Evolutionary conservation across 2,797 vertebrate genomes (phyloP).

Genomic region (Leuciscus waleckii): DNA sequence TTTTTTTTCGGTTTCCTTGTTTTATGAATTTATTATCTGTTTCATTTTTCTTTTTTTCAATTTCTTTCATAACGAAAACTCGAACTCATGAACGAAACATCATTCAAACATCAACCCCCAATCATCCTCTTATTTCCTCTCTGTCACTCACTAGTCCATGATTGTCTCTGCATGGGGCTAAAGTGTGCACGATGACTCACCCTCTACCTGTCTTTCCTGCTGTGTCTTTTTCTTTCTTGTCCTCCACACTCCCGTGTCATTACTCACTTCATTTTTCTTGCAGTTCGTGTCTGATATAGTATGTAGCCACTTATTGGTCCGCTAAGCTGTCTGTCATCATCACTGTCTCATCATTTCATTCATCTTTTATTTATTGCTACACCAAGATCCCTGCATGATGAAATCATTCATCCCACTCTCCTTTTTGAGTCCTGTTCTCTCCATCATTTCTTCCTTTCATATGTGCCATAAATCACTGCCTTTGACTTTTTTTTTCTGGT

Average conservation of each 20-base stretch:
- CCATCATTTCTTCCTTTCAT: slow-evolving; percentile 13
- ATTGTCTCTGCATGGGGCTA: slow-evolving; percentile 41
- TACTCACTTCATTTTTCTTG: neutral
- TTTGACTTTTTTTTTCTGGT: slow-evolving; percentile 18
- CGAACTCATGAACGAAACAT: neutral
- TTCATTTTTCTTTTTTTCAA: neutral
- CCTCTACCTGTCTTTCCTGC: slow-evolving; percentile 40
- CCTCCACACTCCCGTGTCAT: neutral
- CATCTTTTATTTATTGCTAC: slow-evolving; percentile 38
- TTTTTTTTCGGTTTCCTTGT: neutral
- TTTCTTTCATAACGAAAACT: neutral
- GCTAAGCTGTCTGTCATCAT: slow-evolving; percentile 6
- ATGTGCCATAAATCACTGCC: slow-evolving; percentile 37
- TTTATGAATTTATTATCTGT: neutral
- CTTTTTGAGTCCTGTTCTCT: neutral
- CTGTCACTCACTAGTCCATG: slow-evolving; percentile 9
- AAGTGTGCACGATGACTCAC: slow-evolving; percentile 31
- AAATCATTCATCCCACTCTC: slow-evolving; percentile 11
- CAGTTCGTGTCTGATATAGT: slow-evolving; percentile 7
- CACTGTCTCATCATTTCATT: slow-evolving; percentile 8
- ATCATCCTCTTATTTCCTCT: neutral
- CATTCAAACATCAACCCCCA: neutral
- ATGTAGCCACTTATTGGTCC: slow-evolving; percentile 12
- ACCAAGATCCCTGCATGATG: slow-evolving; percentile 10
- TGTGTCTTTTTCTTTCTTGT: slow-evolving; percentile 1